Conservation (phyloP, 2,888 invertebrate genomes). For the Ormyrus nitidulus region DNA sequence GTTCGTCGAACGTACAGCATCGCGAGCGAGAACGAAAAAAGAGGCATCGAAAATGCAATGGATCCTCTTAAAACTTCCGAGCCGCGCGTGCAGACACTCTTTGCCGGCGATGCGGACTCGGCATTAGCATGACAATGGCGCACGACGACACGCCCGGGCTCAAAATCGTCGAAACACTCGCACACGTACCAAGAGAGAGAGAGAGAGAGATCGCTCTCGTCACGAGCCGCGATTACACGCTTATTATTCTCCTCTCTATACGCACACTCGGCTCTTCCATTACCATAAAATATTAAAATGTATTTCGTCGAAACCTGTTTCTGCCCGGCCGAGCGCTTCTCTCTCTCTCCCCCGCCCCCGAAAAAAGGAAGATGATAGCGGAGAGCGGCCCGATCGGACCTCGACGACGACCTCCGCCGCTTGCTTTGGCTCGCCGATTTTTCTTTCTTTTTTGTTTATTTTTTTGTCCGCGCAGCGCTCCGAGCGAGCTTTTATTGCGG, state of each 20-base stretch:
- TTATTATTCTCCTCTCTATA: slow-evolving; percentile 11
- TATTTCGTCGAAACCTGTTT: slow-evolving; percentile 39
- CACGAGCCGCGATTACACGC: slow-evolving; percentile 45
- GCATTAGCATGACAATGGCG: slow-evolving; percentile 48
- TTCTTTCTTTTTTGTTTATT: too few relatives aligned
- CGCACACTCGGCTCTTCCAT: slow-evolving; percentile 20
- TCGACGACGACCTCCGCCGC: not conserved
- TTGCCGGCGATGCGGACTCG: not conserved
- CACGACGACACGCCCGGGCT: slow-evolving; percentile 35
- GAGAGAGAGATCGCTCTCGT: slow-evolving; percentile 36
- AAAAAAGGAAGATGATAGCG: not conserved
- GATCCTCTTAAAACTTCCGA: not conserved
- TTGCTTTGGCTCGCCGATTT: too few relatives aligned
- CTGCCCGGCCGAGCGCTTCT: slow-evolving; percentile 23
- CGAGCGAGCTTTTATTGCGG: too few relatives aligned
- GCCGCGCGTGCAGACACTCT: not conserved
- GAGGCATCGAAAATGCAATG: too few relatives aligned
- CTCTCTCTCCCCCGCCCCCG: not conserved
- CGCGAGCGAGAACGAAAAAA: too few relatives aligned
- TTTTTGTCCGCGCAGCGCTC: too few relatives aligned
- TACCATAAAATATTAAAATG: slow-evolving; percentile 54
- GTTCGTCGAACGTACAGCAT: too few relatives aligned
- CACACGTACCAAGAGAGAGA: not conserved
- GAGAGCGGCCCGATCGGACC: not conserved
- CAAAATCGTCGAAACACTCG: slow-evolving; percentile 44